phyloP scores from a whole-genome alignment of 2,113 vertebrate genomes.

The Thinocorus orbignyianus region DNA sequence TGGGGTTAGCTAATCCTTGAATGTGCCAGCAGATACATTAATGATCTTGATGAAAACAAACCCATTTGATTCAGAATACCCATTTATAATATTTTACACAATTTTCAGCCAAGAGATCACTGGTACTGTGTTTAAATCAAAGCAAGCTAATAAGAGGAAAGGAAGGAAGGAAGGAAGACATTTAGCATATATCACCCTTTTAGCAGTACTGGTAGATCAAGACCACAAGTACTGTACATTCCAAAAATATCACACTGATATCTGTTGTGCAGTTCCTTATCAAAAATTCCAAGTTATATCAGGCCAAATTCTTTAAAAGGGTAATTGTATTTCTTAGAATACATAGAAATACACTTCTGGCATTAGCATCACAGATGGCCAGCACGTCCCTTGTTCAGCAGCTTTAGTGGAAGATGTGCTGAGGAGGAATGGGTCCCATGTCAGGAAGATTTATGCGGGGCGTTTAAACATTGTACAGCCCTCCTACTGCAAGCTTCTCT shows the following conservation, averaged over 20 bases:
- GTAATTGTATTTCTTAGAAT: not conserved
- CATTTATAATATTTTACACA: not conserved
- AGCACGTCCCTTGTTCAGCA: not conserved
- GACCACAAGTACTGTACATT: not conserved
- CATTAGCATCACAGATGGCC: not conserved
- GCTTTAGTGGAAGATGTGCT: not conserved
- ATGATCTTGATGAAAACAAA: not conserved
- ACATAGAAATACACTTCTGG: not conserved
- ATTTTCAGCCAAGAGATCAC: not conserved
- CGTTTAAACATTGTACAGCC: not conserved
- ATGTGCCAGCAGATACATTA: not conserved
- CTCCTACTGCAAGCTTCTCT: not conserved
- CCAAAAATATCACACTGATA: not conserved
- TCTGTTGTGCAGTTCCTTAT: not conserved
- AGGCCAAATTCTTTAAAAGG: not conserved
- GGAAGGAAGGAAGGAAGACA: not conserved
- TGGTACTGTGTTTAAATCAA: constrained; percentile 2
- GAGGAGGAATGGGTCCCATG: not conserved
- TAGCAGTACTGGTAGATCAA: not conserved
- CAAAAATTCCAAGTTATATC: not conserved
- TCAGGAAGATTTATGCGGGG: not conserved
- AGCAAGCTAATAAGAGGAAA: not conserved
- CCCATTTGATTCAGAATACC: not conserved
- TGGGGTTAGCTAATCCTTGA: not conserved
- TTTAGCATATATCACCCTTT: not conserved